Conservation (phyloP, 1,140 invertebrate species). For the Orius insidiosus region DNA sequence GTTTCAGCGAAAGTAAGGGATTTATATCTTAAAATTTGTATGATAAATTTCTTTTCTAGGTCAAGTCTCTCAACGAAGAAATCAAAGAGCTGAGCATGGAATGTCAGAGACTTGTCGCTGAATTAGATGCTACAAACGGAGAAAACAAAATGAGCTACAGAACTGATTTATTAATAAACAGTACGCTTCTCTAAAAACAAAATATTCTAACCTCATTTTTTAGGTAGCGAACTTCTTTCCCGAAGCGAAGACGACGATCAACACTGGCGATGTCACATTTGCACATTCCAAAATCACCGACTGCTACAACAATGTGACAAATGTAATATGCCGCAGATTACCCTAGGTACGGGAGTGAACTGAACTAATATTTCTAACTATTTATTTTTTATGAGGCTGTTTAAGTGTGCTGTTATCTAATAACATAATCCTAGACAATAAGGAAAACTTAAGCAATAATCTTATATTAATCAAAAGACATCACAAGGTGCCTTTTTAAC, state of each 20-base stretch:
- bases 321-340: slow-evolving; percentile 53
- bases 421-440: not conserved
- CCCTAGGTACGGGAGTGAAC: slow-evolving; percentile 20
- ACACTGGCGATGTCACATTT: slow-evolving; percentile 70
- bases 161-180: slow-evolving; percentile 5
- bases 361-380: not conserved
- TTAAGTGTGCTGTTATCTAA: not conserved
- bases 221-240: slow-evolving; percentile 12
- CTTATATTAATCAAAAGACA: not conserved
- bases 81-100: slow-evolving; percentile 41
- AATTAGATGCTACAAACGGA: slow-evolving; percentile 27
- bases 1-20: slow-evolving; percentile 7
- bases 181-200: no score
- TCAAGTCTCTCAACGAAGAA: slow-evolving; percentile 34
- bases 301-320: slow-evolving; percentile 74
- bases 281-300: slow-evolving; percentile 84
- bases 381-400: slow-evolving; percentile 1
- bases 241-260: slow-evolving; percentile 27
- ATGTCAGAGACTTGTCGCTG: slow-evolving; percentile 33
- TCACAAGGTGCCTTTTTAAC: not conserved
- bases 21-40: not conserved
- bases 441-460: not conserved
- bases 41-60: slow-evolving; percentile 19
- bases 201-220: no score
- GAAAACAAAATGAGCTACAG: slow-evolving; percentile 18